These are phyloP conservation scores for Andrena cerasifolii DNA, from an alignment of 1,140 invertebrate genomes.

Conservation along the genomic window DNA sequence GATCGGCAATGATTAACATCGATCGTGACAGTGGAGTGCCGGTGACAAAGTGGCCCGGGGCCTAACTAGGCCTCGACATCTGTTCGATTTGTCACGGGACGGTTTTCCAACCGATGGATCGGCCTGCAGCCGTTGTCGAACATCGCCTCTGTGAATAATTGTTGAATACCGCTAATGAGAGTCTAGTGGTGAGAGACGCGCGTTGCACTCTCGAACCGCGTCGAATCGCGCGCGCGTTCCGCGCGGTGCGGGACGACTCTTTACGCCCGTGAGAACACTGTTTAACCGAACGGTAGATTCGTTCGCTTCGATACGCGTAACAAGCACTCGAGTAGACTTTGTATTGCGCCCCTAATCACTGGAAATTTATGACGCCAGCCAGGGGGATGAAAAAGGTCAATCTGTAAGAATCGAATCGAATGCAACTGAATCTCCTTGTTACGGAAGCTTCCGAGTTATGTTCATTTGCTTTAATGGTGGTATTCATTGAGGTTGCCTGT, in stretches of 20 bases:
- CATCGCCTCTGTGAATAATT: constrained; percentile 78
- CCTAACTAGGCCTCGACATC: constrained; percentile 79
- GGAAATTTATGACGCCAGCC: constrained; percentile 36
- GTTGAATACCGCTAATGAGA: constrained; percentile 80
- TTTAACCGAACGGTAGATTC: constrained; percentile 15
- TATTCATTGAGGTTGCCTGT: background rate
- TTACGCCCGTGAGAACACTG: constrained; percentile 51
- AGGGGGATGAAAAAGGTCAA: constrained; percentile 16
- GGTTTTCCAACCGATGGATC: constrained; percentile 63
- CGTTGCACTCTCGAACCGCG: constrained; percentile 62
- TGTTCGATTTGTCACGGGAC: constrained; percentile 78
- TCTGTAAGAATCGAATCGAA: background rate
- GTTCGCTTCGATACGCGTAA: constrained; percentile 39
- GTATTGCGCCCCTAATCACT: constrained; percentile 55
- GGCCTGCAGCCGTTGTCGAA: constrained; percentile 61
- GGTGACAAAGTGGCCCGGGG: constrained; percentile 69
- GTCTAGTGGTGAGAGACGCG: constrained; percentile 71
- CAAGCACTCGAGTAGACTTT: constrained; percentile 42
- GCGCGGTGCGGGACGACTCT: constrained; percentile 32
- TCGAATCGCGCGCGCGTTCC: constrained; percentile 60
- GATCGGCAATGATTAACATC: constrained; percentile 73
- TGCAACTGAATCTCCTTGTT: background rate
- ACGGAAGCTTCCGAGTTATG: too few relatives aligned
- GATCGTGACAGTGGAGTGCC: constrained; percentile 53
- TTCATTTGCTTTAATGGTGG: background rate